Evolutionary conservation across 2,113 vertebrate genomes (phyloP), one percentile per base, ranked within the genome.

Genomic region (Aegotheles bennettii): DNA sequence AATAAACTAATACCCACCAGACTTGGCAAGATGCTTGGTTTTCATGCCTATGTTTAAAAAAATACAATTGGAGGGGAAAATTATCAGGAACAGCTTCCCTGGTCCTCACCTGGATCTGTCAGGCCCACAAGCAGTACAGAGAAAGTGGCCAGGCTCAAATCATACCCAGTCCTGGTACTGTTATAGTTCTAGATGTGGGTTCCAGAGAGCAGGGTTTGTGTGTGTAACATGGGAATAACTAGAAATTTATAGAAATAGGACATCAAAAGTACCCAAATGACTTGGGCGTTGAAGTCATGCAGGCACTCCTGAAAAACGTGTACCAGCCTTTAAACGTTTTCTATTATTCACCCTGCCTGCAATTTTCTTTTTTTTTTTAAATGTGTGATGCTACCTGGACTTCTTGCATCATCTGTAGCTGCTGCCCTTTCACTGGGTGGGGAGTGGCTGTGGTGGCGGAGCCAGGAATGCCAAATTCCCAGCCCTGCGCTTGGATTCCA

Each of bases 221-320:
- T 17, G 33, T 43, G 75, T 7, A 64, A 54, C 31, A 2, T 33
- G 70, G 61, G 78, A 81, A 63, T 57, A 56, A 88, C 10, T 40
- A 11, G 11, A 13, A 61, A 88, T 67, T 53, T 80, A 28, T 70
- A 89, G 75, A 76, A 94, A 54, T 19, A 85, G 75, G 88, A 47
- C 36, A 31, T 47, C 90, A 93, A 96, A 94, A 86, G 94, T 33
- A 93, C 57, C 85, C 90, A 95, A 81, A 95, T 92, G 83, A 92
- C 71, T 63, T 78, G 82, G 87, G 90, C 59, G 78, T 43, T 53
- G 75, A 29, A 90, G 73, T 93, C 75, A 93, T 69, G 75, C 71
- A 47, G 95, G 45, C 75, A 31, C 90, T 95, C 93, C 94, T 93
- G 87, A 90, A 86, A 83, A 96, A 89, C 74, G 2, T 14, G 81